Evolutionary conservation across 2,113 vertebrate species (phyloP), one percentile per base, ranked within the genome.

Genomic region (Channa argus): DNA sequence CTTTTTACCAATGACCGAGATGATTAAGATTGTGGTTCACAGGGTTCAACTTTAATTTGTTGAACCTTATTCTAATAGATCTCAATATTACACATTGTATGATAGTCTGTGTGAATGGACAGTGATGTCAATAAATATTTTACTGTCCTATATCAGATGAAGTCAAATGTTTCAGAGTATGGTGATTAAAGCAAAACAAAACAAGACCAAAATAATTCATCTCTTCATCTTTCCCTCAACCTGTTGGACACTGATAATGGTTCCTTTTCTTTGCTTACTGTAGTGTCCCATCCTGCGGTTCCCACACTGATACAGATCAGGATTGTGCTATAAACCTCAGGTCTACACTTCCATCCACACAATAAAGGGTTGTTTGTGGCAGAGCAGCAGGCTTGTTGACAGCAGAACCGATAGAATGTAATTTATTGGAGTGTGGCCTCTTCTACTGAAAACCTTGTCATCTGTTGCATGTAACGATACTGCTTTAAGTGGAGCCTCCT

Each of bases 261-360:
- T 8, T 51, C 62, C 71, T 6, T 14, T 3, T 6, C 14, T 56
- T 24, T 41, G 24, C 24, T 7, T 41, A 24, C 36, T 54, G 58
- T 38, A 76, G 36, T 50, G 61, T 69, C 66, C 63, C 58, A 37
- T 60, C 15, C 69, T 71, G 33, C 63, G 12, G 72, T 92, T 93
- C 92, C 87, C 91, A 93, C 91, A 90, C 87, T 92, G 92, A 92
- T 92, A 91, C 60, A 24, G 74, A 91, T 92, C 92, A 83, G 87
- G 75, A 66, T 61, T 75, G 79, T 34, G 68, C 77, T 63, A 79
- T 90, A 90, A 92, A 93, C 71, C 66, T 69, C 58, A 74, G 63
- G 65, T 87, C 69, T 69, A 58, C 52, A 87, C 85, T 71, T 51
- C 63, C 6, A 47, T 62, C 59, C n/a, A 41, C 58, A 88, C 80